These are phyloP conservation scores for Hesperophylax magnus DNA, from an alignment of 1,140 invertebrate species.

Conservation along the genomic window DNA sequence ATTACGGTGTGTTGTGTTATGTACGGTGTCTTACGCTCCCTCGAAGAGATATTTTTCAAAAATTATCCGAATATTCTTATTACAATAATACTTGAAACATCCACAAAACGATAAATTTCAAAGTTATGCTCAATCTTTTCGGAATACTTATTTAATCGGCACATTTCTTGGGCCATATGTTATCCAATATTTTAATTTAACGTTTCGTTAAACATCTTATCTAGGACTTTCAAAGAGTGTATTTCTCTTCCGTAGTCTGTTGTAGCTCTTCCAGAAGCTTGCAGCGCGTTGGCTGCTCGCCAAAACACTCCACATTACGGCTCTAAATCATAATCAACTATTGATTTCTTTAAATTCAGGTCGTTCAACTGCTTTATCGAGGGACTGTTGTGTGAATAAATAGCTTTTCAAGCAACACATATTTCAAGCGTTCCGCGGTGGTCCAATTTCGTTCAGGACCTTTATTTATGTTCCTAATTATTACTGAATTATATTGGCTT, in stretches of 20 bases:
- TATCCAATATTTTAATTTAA: constrained; percentile 27
- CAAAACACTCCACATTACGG: constrained; percentile 35
- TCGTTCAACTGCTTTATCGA: constrained; percentile 40
- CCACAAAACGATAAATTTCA: too few relatives aligned
- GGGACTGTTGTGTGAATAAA: constrained; percentile 24
- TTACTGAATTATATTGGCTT: neutral
- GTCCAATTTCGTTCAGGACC: neutral
- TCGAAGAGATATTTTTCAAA: too few relatives aligned
- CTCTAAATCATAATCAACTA: constrained; percentile 46
- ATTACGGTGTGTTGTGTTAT: too few relatives aligned
- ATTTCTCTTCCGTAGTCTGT: constrained; percentile 11
- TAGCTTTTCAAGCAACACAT: constrained; percentile 7
- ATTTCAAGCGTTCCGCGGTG: neutral
- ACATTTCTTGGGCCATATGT: constrained; percentile 5
- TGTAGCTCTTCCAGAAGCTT: constrained; percentile 16
- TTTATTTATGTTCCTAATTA: neutral
- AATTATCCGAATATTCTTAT: too few relatives aligned
- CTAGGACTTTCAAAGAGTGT: neutral
- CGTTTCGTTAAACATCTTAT: constrained; percentile 24
- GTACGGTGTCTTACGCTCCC: too few relatives aligned
- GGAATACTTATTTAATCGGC: neutral
- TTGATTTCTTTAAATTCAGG: constrained; percentile 45
- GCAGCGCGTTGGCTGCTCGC: neutral
- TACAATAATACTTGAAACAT: too few relatives aligned
- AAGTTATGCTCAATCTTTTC: too few relatives aligned